Evolutionary conservation across 2,888 invertebrate species (phyloP).

Genomic region (Macaria notata): DNA sequence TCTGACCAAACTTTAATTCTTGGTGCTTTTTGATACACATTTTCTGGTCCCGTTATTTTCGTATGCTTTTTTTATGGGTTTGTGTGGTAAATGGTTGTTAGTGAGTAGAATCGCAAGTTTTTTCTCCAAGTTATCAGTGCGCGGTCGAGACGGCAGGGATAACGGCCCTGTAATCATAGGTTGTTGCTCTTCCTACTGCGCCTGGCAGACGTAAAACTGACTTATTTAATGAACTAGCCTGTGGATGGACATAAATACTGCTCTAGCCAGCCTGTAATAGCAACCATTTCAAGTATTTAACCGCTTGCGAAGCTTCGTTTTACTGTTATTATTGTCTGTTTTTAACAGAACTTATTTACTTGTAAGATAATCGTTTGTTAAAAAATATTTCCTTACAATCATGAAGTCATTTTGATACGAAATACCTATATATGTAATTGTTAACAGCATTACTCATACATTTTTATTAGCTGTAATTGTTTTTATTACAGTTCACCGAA

Average conservation of each 20-base stretch:
- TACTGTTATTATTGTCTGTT: constrained; percentile 1
- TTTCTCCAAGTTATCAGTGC: constrained; percentile 60
- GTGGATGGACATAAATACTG: constrained; percentile 32
- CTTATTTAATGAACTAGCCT: constrained; percentile 49
- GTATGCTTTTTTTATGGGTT: constrained; percentile 20
- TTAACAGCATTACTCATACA: too few relatives aligned
- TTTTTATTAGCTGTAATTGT: too few relatives aligned
- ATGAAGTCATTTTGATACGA: too few relatives aligned
- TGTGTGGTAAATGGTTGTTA: constrained; percentile 14
- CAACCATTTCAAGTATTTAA: constrained; percentile 2
- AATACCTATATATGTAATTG: too few relatives aligned
- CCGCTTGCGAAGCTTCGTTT: constrained; percentile 1
- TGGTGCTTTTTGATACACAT: constrained; percentile 30
- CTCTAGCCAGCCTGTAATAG: constrained; percentile 5
- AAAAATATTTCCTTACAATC: too few relatives aligned
- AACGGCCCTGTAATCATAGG: constrained; percentile 82
- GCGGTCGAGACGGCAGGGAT: constrained; percentile 69
- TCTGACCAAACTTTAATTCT: constrained; percentile 42
- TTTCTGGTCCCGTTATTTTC: constrained; percentile 29
- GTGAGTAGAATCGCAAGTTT: constrained; percentile 32
- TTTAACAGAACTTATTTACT: too few relatives aligned
- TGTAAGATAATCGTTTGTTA: too few relatives aligned
- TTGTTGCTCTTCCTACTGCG: constrained; percentile 78
- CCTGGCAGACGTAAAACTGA: constrained; percentile 60
- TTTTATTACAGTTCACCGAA: too few relatives aligned